phyloP scores from a whole-genome alignment of 2,797 vertebrate species.

The Acanthis flammea region DNA sequence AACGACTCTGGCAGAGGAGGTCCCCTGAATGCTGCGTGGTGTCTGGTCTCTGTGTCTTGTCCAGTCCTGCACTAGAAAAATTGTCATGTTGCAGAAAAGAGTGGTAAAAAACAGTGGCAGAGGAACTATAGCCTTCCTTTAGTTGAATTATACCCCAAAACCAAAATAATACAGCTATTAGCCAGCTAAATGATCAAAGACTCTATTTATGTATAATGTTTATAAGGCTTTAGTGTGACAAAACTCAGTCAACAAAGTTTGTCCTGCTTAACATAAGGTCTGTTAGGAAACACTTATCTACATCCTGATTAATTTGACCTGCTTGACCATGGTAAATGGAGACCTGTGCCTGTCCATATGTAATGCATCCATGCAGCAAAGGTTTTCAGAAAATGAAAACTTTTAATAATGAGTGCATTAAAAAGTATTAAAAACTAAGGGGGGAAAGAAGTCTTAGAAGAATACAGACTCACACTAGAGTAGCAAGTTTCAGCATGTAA shows the following conservation, averaged over 20 bases:
- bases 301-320: background rate
- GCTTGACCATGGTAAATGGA: background rate
- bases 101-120: background rate
- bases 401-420: background rate
- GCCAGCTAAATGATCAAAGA: background rate
- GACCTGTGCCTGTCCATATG: background rate
- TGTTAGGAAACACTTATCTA: background rate
- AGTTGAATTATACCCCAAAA: background rate
- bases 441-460: background rate
- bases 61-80: background rate
- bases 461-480: background rate
- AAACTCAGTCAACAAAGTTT: background rate
- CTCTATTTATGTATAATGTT: background rate
- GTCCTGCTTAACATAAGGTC: background rate
- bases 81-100: background rate
- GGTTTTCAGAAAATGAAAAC: background rate
- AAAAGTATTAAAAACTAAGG: background rate
- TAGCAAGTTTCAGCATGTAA: background rate
- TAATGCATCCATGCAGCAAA: background rate
- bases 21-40: background rate
- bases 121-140: background rate
- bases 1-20: background rate
- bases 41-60: background rate
- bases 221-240: background rate
- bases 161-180: background rate